A percentile compares a stretch with the other conserved stretches of the same genome.
phyloP scores from a whole-genome alignment of 2,113 vertebrate genomes.

The Erinaceus europaeus region DNA sequence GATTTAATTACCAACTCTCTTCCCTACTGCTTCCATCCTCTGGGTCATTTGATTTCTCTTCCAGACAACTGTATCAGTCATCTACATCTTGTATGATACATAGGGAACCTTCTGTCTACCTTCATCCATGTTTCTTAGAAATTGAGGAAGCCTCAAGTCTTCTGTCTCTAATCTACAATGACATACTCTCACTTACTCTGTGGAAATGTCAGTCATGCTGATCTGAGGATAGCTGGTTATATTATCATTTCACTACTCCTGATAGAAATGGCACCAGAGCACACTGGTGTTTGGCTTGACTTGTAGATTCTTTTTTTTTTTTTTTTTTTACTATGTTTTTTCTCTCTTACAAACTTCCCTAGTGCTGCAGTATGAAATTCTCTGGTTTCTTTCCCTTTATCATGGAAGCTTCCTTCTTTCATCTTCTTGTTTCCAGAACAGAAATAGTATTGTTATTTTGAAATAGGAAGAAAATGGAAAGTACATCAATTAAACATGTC shows the following conservation, averaged over 20 bases:
- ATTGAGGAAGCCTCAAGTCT: background rate
- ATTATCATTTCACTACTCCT: background rate
- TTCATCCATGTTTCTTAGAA: background rate
- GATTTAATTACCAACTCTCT: background rate
- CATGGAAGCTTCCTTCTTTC: background rate
- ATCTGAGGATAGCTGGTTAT: background rate
- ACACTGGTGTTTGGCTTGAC: background rate
- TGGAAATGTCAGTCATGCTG: background rate
- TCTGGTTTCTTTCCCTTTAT: background rate
- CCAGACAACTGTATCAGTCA: background rate
- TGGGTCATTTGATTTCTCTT: background rate
- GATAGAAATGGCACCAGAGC: background rate
- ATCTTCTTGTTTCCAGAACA: background rate
- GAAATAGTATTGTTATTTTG: background rate
- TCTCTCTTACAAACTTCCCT: background rate
- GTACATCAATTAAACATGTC: background rate
- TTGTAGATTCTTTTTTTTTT: background rate
- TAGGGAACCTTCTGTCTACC: background rate
- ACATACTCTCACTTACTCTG: background rate
- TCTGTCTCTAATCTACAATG: background rate
- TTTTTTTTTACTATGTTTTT: background rate
- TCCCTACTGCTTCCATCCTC: background rate
- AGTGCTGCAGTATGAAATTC: background rate
- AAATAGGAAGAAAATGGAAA: background rate
- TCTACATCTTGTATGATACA: background rate